These are phyloP conservation scores for Phthorimaea operculella DNA, from an alignment of 1,140 invertebrate species.

Conservation along the genomic window DNA sequence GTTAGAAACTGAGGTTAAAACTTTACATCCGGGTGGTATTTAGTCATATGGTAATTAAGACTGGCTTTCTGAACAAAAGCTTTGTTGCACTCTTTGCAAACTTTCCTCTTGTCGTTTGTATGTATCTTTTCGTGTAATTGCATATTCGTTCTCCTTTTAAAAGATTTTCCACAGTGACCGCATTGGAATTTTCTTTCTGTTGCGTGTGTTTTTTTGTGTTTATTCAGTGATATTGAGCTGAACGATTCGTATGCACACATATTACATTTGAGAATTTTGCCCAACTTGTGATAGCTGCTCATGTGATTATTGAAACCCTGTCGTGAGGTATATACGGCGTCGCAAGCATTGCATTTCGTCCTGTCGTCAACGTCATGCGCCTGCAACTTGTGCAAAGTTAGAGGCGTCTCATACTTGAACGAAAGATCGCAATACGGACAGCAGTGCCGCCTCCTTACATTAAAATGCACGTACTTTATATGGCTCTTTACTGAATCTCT, in stretches of 20 bases:
- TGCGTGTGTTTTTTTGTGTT: conserved; percentile 52
- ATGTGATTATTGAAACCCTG: conserved; percentile 42
- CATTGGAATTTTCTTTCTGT: conserved; percentile 52
- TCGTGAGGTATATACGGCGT: conserved; percentile 40
- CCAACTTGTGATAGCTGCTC: conserved; percentile 51
- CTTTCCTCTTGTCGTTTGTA: conserved; percentile 79
- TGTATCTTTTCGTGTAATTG: conserved; percentile 82
- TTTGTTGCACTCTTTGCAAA: conserved; percentile 83
- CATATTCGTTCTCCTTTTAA: conserved; percentile 51
- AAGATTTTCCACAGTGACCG: conserved; percentile 47
- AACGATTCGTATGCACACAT: conserved; percentile 51
- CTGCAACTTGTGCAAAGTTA: conserved; percentile 41
- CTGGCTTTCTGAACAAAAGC: conserved; percentile 74
- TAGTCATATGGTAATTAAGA: conserved; percentile 58
- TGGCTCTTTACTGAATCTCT: conserved; percentile 32
- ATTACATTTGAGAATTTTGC: conserved; percentile 41
- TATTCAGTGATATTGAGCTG: conserved; percentile 47
- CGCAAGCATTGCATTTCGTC: conserved; percentile 48
- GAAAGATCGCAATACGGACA: conserved; percentile 35
- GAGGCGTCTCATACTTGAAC: conserved; percentile 40
- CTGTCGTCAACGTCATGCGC: conserved; percentile 44
- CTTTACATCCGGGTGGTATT: conserved; percentile 48
- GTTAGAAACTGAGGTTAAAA: too few relatives aligned
- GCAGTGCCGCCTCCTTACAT: conserved; percentile 25
- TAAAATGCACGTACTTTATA: conserved; percentile 43